Evolutionary conservation across 2,888 invertebrate genomes (phyloP).

Genomic region (Phymatocera aterrima): DNA sequence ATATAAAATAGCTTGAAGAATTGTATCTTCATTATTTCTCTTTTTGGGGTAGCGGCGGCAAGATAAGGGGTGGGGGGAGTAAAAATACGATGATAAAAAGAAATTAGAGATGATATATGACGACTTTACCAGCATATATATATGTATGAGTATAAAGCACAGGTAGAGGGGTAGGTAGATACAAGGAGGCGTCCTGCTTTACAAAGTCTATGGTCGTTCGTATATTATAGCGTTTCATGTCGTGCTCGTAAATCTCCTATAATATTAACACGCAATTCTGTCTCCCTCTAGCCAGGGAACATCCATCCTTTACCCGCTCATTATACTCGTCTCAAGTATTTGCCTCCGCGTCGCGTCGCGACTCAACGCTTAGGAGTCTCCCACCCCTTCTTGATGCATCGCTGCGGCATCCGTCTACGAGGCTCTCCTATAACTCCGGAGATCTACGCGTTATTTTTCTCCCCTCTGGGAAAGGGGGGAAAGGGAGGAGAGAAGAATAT

Average conservation of each 20-base stretch:
- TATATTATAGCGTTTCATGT: slow-evolving; percentile 32
- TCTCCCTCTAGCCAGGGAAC: not conserved
- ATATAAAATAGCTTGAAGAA: no score
- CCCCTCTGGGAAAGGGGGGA: not conserved
- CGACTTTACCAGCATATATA: not conserved
- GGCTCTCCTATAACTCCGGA: not conserved
- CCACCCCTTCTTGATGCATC: slow-evolving; percentile 31
- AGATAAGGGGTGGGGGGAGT: no score
- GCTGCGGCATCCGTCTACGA: slow-evolving; percentile 24
- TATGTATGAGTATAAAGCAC: not conserved
- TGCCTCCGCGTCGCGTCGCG: slow-evolving; percentile 30
- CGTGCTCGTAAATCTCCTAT: slow-evolving; percentile 29
- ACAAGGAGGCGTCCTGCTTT: slow-evolving; percentile 16
- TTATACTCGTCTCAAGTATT: slow-evolving; percentile 35
- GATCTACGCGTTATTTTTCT: not conserved
- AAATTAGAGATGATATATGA: no score
- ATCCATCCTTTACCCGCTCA: slow-evolving; percentile 33
- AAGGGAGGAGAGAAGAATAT: no score
- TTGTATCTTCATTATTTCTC: no score
- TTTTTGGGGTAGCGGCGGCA: no score
- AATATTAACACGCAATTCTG: slow-evolving; percentile 25
- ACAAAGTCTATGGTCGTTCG: slow-evolving; percentile 25
- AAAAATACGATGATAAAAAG: no score
- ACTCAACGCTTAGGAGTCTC: slow-evolving; percentile 20
- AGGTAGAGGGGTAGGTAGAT: not conserved